Evolutionary conservation across 2,888 invertebrate species (phyloP).

Genomic region (Ethmia dodecea): DNA sequence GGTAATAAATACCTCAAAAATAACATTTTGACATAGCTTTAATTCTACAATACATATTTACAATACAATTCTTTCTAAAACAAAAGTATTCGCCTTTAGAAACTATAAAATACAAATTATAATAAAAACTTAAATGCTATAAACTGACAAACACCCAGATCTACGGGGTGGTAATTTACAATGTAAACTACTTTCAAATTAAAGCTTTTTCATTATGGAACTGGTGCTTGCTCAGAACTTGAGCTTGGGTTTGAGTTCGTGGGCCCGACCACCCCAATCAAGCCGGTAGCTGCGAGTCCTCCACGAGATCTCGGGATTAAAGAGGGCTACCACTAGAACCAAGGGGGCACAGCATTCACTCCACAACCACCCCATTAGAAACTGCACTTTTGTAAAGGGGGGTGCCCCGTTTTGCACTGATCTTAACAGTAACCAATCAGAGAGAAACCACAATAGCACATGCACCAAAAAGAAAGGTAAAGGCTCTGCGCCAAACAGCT

Average conservation of each 20-base stretch:
- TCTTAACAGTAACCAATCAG: conserved; percentile 95
- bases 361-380: conserved; percentile 95
- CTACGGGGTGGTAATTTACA: background rate
- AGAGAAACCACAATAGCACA: conserved; percentile 95
- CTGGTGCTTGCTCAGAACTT: conserved; percentile 70
- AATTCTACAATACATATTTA: conserved; percentile 22
- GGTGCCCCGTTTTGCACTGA: conserved; percentile 94
- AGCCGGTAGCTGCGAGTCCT: conserved; percentile 93
- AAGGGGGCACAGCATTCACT: conserved; percentile 94
- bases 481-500: conserved; percentile 92
- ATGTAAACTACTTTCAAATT: conserved; percentile 49
- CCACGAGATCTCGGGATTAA: conserved; percentile 95
- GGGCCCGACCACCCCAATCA: conserved; percentile 96
- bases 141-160: conserved; percentile 15
- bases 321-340: conserved; percentile 90
- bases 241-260: conserved; percentile 88
- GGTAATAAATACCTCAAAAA: conserved; percentile 2
- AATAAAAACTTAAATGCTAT: conserved; percentile 56
- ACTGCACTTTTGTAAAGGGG: conserved; percentile 96
- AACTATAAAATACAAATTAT: conserved; percentile 44
- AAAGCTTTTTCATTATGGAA: conserved; percentile 39
- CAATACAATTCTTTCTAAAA: conserved; percentile 63
- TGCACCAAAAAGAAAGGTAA: conserved; percentile 95
- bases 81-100: conserved; percentile 55
- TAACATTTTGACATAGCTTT: background rate